Evolutionary conservation across 2,113 vertebrate genomes (phyloP), one percentile per base, ranked within the genome.

Genomic region (Grus americana): DNA sequence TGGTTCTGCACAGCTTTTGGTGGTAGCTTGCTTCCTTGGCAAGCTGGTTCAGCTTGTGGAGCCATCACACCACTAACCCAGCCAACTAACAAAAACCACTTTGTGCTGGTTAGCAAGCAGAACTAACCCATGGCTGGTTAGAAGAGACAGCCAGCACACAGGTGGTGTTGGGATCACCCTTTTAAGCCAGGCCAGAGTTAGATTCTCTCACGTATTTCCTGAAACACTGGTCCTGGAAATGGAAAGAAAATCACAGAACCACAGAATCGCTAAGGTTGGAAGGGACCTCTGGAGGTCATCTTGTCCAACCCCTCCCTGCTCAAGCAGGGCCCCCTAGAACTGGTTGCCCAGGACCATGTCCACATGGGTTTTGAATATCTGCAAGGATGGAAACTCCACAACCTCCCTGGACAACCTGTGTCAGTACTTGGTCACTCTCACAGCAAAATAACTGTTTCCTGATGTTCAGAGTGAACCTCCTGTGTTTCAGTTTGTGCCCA

Each of bases 121-220:
- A 68, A 79, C 38, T 18, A 66, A 71, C 29, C 38, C 0, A 0
- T 1, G 2, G 11, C 40, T 47, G 49, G 19, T 61, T 15, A 88
- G 38, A 71, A 86, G 14, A 73, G 32, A 36, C 52, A 59, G 42
- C 2, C 4, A 2, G 63, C 40, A 61, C 36, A 36, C 0, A 21
- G 44, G 19, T 0, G 0, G 29, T 49, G 32, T 24, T 58, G 42
- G 2, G 2, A 79, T 30, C 1, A 1, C 40, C 26, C 71, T 83
- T 82, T 52, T 63, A 82, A 75, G 13, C 21, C 9, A 24, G 12
- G 46, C 50, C 10, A 79, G 29, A 76, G 42, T 55, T 67, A 85
- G 24, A 79, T 55, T 85, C 68, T 58, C 54, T 49, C 29, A 55
- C 46, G 23, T 63, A 79, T 20, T 79, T 88, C 61, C 70, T 67